Conservation (phyloP, 2,113 vertebrate species). For the Nerophis lumbriciformis region DNA sequence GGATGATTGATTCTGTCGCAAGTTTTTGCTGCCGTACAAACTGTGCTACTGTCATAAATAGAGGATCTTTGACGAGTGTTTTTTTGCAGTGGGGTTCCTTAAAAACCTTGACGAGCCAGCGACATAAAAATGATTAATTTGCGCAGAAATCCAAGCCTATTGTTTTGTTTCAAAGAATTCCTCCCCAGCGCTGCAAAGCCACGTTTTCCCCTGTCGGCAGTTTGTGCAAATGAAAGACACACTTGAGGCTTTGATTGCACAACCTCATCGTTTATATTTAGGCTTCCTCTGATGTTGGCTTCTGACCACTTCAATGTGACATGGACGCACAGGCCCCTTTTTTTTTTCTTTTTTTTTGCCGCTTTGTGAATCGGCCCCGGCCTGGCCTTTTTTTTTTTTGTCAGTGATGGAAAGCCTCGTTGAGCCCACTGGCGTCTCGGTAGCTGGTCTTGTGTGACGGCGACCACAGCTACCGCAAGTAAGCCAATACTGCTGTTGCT, state of each 20-base stretch:
- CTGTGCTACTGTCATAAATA: too few relatives aligned
- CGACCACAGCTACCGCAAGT: constrained; percentile 61
- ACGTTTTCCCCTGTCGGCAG: constrained; percentile 9
- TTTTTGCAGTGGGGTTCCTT: too few relatives aligned
- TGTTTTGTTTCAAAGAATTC: constrained; percentile 9
- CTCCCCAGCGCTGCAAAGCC: constrained; percentile 9
- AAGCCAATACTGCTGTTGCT: constrained; percentile 44
- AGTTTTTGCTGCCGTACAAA: too few relatives aligned
- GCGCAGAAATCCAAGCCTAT: constrained; percentile 14
- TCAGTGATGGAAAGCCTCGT: constrained; percentile 29
- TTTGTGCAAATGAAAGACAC: constrained; percentile 30
- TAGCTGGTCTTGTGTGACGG: constrained; percentile 57
- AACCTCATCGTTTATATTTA: constrained; percentile 27
- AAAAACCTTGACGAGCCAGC: too few relatives aligned
- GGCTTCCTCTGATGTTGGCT: constrained; percentile 45
- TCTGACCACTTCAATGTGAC: constrained; percentile 45
- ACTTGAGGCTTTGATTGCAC: constrained; percentile 19
- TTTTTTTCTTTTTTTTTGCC: constrained; percentile 14
- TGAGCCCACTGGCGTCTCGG: constrained; percentile 50
- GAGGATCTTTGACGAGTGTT: too few relatives aligned
- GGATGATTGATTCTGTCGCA: too few relatives aligned
- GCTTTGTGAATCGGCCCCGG: constrained; percentile 43
- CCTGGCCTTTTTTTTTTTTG: constrained; percentile 30
- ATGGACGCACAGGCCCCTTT: constrained; percentile 34
- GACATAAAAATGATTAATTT: constrained; percentile 17